These are phyloP conservation scores for Ooceraea biroi DNA, from an alignment of 1,140 invertebrate genomes.

Conservation along the genomic window DNA sequence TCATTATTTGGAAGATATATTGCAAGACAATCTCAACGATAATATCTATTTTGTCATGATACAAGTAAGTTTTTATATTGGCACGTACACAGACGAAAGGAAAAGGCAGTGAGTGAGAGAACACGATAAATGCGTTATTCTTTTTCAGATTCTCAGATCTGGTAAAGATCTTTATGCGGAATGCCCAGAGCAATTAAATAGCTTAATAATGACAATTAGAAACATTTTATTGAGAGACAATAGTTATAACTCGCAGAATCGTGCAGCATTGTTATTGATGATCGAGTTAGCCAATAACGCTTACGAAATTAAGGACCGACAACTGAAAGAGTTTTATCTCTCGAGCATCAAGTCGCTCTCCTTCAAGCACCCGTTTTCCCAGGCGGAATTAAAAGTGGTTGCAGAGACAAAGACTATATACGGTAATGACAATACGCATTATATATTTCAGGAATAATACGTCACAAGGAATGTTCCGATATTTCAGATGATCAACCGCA, in stretches of 20 bases:
- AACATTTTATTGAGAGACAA: conserved; percentile 40
- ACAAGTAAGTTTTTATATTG: conserved; percentile 33
- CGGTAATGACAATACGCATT: conserved; percentile 9
- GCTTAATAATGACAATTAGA: conserved; percentile 46
- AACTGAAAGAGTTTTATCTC: conserved; percentile 18
- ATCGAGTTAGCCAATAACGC: conserved; percentile 43
- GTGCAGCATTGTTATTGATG: conserved; percentile 44
- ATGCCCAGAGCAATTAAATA: background rate
- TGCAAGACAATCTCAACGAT: conserved; percentile 30
- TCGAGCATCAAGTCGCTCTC: conserved; percentile 37
- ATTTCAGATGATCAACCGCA: conserved; percentile 23
- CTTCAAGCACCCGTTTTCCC: conserved; percentile 30
- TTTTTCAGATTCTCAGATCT: conserved; percentile 55
- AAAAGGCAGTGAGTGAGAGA: background rate
- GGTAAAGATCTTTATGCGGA: background rate
- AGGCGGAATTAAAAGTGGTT: background rate
- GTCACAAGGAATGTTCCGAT: background rate
- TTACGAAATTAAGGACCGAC: conserved; percentile 18
- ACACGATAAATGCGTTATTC: background rate
- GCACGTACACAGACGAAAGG: background rate
- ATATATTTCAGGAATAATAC: too few species aligned
- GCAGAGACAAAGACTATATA: conserved; percentile 27
- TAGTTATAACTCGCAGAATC: background rate
- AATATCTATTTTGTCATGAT: conserved; percentile 53
- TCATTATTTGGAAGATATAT: conserved; percentile 47